A percentile compares a stretch with the other conserved stretches of the same genome.
Evolutionary conservation across 2,888 invertebrate genomes (phyloP).

Genomic region (Torymus auratus): DNA sequence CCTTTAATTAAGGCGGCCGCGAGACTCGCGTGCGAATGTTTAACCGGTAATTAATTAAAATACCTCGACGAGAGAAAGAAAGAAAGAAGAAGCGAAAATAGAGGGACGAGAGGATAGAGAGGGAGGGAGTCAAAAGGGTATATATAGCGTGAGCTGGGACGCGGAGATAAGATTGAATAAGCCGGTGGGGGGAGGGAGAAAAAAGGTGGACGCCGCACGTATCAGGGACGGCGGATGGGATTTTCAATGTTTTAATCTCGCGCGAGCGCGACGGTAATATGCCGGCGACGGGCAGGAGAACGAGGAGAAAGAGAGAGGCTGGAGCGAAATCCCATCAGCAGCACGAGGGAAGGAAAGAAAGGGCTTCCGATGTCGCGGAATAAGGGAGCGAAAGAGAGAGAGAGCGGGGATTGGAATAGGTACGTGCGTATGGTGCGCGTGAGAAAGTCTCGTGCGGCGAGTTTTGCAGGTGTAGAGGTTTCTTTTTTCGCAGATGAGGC

Average conservation of each 20-base stretch:
- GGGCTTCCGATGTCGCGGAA: too few species aligned
- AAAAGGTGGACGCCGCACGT: conserved; percentile 8
- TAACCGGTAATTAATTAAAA: conserved; percentile 56
- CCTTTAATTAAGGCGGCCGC: conserved; percentile 32
- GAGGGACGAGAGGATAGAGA: neutral
- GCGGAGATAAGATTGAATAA: conserved; percentile 57
- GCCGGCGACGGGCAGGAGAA: conserved; percentile 24
- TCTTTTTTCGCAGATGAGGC: too few species aligned
- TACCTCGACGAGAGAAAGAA: conserved; percentile 7
- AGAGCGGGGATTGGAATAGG: too few species aligned
- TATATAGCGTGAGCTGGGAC: conserved; percentile 24
- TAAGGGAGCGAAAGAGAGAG: too few species aligned
- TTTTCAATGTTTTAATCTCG: conserved; percentile 58
- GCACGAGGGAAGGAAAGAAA: too few species aligned
- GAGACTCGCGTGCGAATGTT: conserved; percentile 10
- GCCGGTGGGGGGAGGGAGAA: conserved; percentile 2
- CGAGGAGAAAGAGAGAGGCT: neutral
- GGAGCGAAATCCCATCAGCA: conserved; percentile 30
- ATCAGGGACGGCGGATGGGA: conserved; percentile 2
- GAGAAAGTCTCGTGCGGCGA: too few species aligned
- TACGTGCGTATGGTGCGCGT: too few species aligned
- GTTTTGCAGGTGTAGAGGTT: too few species aligned
- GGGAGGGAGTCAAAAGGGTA: conserved; percentile 23
- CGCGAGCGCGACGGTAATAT: conserved; percentile 43
- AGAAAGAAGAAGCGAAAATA: conserved; percentile 3